These are phyloP conservation scores for Cygnus olor DNA, from an alignment of 2,797 vertebrate genomes.

Conservation along the genomic window DNA sequence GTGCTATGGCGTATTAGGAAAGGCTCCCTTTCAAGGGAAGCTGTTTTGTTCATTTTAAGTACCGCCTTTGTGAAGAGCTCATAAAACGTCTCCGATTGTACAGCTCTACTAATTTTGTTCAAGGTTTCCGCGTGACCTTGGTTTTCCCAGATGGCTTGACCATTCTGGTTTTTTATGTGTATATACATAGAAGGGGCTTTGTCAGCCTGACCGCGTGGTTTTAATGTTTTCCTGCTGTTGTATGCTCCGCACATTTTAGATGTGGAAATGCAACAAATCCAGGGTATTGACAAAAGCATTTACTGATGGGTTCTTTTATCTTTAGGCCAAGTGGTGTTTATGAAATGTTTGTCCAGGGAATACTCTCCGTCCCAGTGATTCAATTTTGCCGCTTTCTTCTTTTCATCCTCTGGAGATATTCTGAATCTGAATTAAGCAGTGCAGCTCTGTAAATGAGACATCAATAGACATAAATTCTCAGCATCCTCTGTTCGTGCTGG, in stretches of 20 bases:
- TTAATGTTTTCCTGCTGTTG: conserved; percentile 78
- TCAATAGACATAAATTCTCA: neutral
- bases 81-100: conserved; percentile 28
- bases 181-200: conserved; percentile 72
- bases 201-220: conserved; percentile 34
- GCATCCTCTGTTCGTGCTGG: neutral
- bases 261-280: conserved; percentile 54
- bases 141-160: conserved; percentile 72
- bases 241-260: conserved; percentile 48
- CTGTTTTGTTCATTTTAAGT: conserved; percentile 13
- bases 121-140: conserved; percentile 69
- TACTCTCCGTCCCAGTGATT: neutral
- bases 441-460: neutral
- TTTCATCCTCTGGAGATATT: neutral
- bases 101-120: conserved; percentile 27
- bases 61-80: conserved; percentile 37
- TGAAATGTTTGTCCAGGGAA: neutral
- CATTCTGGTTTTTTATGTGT: conserved; percentile 62
- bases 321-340: neutral
- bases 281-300: conserved; percentile 11
- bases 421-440: neutral
- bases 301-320: conserved; percentile 5
- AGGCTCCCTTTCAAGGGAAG: neutral
- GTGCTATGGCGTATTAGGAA: neutral
- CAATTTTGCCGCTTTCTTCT: neutral